Evolutionary conservation across 2,888 invertebrate species (phyloP), one percentile per base, ranked within the genome.

Genomic region (Iphiclides podalirius): DNA sequence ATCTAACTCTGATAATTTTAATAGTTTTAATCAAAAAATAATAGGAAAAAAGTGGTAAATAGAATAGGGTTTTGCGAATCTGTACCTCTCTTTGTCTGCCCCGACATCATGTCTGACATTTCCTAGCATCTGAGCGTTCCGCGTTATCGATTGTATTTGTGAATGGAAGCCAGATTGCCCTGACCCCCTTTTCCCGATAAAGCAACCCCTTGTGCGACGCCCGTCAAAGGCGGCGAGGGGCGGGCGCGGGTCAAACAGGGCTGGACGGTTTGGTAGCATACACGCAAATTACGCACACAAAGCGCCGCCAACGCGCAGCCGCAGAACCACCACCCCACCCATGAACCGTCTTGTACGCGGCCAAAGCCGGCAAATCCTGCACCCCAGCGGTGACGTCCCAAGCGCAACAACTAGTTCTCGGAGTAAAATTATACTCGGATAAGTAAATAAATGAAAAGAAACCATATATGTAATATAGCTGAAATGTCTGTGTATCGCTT

Each of bases 61-160:
- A 53, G 54, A 56, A 20, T 50, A 66, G 65, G 66, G 70, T 64
- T 58, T 64, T 50, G 61, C 62, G 63, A 67, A 68, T 67, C 68
- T 64, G 64, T 35, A 23, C 35, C 59, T 62, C 71, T 63, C 72
- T 72, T 70, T 67, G 69, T 72, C 72, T 71, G 71, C 64, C 69
- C 70, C 79, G 73, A 67, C 85, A 75, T 63, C 72, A 65, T 64
- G 82, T 86, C 85, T 86, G 86, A 85, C 80, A 81, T 86, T 82
- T 81, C 79, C 81, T 70, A 50, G 40, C 49, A 70, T 75, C 70
- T 61, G 67, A 75, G 70, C 72, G 69, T 69, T 76, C 80, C 79
- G 81, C 79, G 77, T 83, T 88, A 88, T 88, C 80, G 87, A 88
- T 88, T 86, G 77, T 78, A 77, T 79, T 79, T 68, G 70, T 70